phyloP scores from a whole-genome alignment of 1,140 invertebrate species.

The Hylaeus anthracinus region DNA sequence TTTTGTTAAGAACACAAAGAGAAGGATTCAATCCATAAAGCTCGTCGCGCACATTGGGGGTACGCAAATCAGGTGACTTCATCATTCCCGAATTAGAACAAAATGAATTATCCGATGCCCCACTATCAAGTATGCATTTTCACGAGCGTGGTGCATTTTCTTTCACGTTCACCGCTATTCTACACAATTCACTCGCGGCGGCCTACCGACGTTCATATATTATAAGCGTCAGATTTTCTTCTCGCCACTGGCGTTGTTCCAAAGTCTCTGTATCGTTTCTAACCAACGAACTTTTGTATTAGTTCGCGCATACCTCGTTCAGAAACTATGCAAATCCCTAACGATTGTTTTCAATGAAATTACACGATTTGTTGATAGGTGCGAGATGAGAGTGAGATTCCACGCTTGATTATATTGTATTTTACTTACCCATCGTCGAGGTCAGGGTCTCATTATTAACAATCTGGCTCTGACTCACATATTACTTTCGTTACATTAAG shows the following conservation, averaged over 20 bases:
- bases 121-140: conserved; percentile 39
- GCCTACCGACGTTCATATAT: conserved; percentile 34
- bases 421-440: too few species aligned
- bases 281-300: conserved; percentile 48
- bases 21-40: neutral
- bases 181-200: conserved; percentile 23
- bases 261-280: conserved; percentile 48
- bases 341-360: neutral
- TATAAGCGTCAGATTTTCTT: conserved; percentile 52
- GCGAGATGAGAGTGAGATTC: too few species aligned
- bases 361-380: neutral
- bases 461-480: too few species aligned
- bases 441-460: too few species aligned
- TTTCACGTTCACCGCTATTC: conserved; percentile 18
- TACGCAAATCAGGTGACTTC: conserved; percentile 21
- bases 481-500: too few species aligned
- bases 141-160: conserved; percentile 36
- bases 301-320: neutral
- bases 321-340: neutral
- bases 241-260: conserved; percentile 52
- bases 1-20: neutral
- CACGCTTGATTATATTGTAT: too few species aligned
- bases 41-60: neutral
- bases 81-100: conserved; percentile 29
- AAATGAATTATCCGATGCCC: conserved; percentile 34